A percentile compares a stretch with the other conserved stretches of the same genome.
These are phyloP conservation scores for Coelopa pilipes DNA, from an alignment of 2,888 invertebrate species.

Conservation along the genomic window DNA sequence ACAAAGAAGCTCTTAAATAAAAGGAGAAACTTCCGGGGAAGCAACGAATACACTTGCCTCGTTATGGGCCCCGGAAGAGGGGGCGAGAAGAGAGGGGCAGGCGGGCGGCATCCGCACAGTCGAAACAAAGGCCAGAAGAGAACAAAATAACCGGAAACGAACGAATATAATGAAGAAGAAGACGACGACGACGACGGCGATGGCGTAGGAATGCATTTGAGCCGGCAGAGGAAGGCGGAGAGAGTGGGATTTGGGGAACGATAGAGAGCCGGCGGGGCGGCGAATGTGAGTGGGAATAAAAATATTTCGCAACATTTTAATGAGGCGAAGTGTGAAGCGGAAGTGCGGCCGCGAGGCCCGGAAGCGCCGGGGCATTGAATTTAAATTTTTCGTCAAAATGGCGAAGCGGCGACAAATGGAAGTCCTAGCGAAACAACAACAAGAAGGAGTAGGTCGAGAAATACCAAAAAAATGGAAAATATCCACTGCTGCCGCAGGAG, in stretches of 20 bases:
- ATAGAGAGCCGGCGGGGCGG: too few species aligned
- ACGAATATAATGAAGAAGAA: background rate
- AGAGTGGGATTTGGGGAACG: too few species aligned
- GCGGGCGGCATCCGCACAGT: background rate
- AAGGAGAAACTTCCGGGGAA: constrained; percentile 19
- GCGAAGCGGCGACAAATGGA: background rate
- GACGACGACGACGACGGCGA: too few species aligned
- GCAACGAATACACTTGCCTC: constrained; percentile 10
- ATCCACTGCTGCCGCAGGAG: too few species aligned
- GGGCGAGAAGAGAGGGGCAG: background rate
- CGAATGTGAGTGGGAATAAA: too few species aligned
- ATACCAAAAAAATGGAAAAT: too few species aligned
- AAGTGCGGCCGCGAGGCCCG: background rate
- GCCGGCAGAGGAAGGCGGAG: too few species aligned
- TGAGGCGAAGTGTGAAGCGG: constrained; percentile 20
- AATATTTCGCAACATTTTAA: constrained; percentile 17
- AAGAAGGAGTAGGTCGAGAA: background rate
- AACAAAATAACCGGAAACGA: too few species aligned
- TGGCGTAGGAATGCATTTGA: background rate
- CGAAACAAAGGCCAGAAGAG: too few species aligned
- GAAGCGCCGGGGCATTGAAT: too few species aligned
- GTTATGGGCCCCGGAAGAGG: constrained; percentile 6
- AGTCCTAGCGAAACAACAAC: background rate
- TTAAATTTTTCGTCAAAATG: too few species aligned
- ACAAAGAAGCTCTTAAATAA: constrained; percentile 23